A percentile compares a stretch with the other conserved stretches of the same genome.
phyloP scores from a whole-genome alignment of 2,113 vertebrate genomes.

The Vombatus ursinus region DNA sequence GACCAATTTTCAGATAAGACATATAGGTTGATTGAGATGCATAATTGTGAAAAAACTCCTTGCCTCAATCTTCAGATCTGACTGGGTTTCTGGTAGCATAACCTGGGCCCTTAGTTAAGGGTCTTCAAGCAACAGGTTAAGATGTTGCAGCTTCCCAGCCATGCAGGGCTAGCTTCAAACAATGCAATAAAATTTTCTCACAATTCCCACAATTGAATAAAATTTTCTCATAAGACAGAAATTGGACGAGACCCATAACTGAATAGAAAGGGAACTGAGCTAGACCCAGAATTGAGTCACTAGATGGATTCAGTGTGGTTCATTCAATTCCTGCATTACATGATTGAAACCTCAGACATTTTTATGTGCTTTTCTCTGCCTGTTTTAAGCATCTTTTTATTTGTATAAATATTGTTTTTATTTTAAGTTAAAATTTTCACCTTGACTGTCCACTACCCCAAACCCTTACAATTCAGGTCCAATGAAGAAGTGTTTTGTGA shows the following conservation, averaged over 20 bases:
- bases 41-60: not conserved
- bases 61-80: not conserved
- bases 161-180: not conserved
- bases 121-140: not conserved
- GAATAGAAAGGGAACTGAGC: not conserved
- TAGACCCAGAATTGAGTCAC: not conserved
- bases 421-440: not conserved
- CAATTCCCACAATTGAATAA: not conserved
- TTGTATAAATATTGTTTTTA: not conserved
- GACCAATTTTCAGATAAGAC: not conserved
- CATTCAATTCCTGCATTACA: not conserved
- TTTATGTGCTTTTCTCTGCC: conserved; percentile 11
- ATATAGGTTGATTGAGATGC: not conserved
- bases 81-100: not conserved
- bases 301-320: not conserved
- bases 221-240: not conserved
- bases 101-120: not conserved
- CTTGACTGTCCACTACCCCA: not conserved
- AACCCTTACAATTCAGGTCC: no score
- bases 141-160: not conserved
- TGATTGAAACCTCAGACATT: not conserved
- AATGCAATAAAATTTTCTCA: not conserved
- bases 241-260: not conserved
- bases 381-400: not conserved
- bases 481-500: no score